A percentile compares a stretch with the other conserved stretches of the same genome.
phyloP scores from a whole-genome alignment of 2,797 vertebrate species.

The Chromis chromis region DNA sequence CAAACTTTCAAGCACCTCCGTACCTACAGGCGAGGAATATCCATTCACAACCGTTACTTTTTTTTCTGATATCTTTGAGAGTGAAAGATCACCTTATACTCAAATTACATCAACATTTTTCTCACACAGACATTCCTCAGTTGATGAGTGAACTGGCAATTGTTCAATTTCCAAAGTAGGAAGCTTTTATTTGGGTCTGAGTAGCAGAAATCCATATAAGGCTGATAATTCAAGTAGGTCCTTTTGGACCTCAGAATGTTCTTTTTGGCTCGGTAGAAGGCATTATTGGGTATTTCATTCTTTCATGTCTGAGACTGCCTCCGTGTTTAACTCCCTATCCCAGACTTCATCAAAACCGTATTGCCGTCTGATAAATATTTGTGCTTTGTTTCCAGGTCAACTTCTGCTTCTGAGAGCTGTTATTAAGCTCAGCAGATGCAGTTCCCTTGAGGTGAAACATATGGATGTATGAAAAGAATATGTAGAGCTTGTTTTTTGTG shows the following conservation, averaged over 20 bases:
- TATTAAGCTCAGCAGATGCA: slow-evolving; percentile 43
- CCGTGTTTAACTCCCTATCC: slow-evolving; percentile 62
- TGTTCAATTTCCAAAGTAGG: slow-evolving; percentile 49
- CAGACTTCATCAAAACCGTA: slow-evolving; percentile 66
- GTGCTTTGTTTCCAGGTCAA: slow-evolving; percentile 71
- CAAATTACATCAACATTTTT: slow-evolving; percentile 33
- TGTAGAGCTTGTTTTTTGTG: background rate
- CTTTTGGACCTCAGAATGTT: slow-evolving; percentile 64
- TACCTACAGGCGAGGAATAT: background rate
- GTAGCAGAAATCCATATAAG: slow-evolving; percentile 58
- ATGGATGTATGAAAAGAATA: slow-evolving; percentile 50
- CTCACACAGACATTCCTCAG: slow-evolving; percentile 47
- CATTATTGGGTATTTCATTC: slow-evolving; percentile 73
- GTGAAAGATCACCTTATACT: slow-evolving; percentile 29
- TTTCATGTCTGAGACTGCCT: slow-evolving; percentile 71
- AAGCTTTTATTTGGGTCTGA: slow-evolving; percentile 44
- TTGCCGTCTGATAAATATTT: slow-evolving; percentile 77
- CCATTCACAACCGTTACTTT: background rate
- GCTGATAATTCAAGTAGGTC: slow-evolving; percentile 56
- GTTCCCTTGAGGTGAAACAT: slow-evolving; percentile 57
- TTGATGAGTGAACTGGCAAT: slow-evolving; percentile 42
- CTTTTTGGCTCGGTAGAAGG: slow-evolving; percentile 65
- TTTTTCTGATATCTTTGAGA: slow-evolving; percentile 13
- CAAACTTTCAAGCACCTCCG: no score
- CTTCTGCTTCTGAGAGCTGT: slow-evolving; percentile 56